Percentiles rank a stretch among this genome's conserved stretches.
phyloP scores from a whole-genome alignment of 2,797 vertebrate genomes.

The Tinamus major region DNA sequence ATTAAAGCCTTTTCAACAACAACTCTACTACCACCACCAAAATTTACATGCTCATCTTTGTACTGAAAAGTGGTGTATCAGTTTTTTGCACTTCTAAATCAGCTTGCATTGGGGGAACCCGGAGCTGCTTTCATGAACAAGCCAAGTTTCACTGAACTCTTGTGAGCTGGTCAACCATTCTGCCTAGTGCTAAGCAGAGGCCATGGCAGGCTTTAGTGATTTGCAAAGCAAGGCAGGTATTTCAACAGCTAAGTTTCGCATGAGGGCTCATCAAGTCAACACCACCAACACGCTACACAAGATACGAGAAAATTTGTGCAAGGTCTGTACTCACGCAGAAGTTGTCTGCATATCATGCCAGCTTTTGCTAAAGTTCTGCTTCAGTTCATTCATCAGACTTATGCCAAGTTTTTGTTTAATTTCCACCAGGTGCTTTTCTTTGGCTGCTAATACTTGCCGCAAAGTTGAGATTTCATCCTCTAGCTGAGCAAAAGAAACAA shows the following conservation, averaged over 20 bases:
- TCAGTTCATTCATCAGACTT: constrained; percentile 89
- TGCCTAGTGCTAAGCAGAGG: not conserved
- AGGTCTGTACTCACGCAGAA: constrained; percentile 86
- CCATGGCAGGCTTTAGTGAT: not conserved
- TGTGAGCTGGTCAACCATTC: not conserved
- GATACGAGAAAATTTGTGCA: not conserved
- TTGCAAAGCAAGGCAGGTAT: not conserved
- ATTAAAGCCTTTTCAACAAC: not conserved
- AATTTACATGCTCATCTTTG: not conserved
- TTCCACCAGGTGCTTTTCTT: constrained; percentile 93
- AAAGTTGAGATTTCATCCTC: constrained; percentile 97
- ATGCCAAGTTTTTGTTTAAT: constrained; percentile 94
- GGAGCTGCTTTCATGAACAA: not conserved
- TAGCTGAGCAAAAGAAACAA: constrained; percentile 79
- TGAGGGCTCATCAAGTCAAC: not conserved
- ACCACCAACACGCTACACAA: not conserved
- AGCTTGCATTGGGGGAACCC: not conserved
- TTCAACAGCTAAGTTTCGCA: not conserved
- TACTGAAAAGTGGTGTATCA: not conserved
- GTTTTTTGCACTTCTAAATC: not conserved
- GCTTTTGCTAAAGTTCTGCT: constrained; percentile 91
- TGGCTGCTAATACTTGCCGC: constrained; percentile 92
- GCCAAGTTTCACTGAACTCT: not conserved
- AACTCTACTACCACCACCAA: not conserved
- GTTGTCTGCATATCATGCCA: constrained; percentile 96